A percentile compares a stretch with the other conserved stretches of the same genome.
Evolutionary conservation across 2,888 invertebrate species (phyloP).

Genomic region (Empis stercorea): DNA sequence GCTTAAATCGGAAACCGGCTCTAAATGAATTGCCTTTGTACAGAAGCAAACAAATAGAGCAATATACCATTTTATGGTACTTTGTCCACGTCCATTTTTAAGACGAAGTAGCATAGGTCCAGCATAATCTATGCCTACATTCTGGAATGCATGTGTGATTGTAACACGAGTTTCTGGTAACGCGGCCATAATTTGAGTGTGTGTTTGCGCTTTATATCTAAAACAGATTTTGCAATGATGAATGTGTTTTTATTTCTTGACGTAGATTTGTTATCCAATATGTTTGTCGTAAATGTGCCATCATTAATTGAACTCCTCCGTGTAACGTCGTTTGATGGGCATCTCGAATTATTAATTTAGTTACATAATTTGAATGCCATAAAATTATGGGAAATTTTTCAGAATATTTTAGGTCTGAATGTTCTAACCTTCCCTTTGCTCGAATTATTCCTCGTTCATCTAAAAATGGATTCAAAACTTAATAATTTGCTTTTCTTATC

Average conservation of each 20-base stretch:
- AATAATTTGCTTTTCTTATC: too few species aligned
- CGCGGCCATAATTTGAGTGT: background rate
- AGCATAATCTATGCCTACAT: constrained; percentile 9
- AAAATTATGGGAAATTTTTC: too few species aligned
- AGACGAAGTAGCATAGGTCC: constrained; percentile 9
- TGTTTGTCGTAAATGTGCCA: background rate
- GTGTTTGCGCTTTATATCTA: background rate
- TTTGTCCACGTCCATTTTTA: constrained; percentile 6
- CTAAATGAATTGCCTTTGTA: background rate
- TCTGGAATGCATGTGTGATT: background rate
- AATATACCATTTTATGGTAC: constrained; percentile 13
- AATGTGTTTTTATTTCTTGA: too few species aligned
- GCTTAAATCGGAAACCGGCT: background rate
- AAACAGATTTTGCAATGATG: too few species aligned
- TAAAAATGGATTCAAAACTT: too few species aligned
- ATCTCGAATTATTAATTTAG: too few species aligned
- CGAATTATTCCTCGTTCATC: too few species aligned
- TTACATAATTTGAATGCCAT: too few species aligned
- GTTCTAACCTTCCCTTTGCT: too few species aligned
- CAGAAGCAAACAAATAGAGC: constrained; percentile 14
- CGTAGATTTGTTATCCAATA: too few species aligned
- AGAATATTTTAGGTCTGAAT: too few species aligned
- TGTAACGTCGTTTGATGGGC: background rate
- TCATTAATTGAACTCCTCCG: background rate
- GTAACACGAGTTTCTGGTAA: background rate